phyloP scores from a whole-genome alignment of 2,113 vertebrate genomes.

The Caranx ignobilis region DNA sequence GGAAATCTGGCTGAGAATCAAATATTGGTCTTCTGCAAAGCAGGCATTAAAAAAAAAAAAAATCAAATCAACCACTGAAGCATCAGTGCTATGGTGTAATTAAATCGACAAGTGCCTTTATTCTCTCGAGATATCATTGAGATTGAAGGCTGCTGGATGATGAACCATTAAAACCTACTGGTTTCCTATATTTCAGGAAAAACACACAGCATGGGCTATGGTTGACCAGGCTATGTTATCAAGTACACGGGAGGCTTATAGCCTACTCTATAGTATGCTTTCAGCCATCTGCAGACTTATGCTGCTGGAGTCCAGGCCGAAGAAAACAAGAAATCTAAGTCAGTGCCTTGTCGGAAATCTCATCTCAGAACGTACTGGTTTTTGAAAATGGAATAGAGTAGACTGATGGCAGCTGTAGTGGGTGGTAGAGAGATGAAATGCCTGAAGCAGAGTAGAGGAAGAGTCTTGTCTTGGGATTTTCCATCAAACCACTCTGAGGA shows the following conservation, averaged over 20 bases:
- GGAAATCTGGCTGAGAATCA: constrained; percentile 33
- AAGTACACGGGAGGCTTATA: constrained; percentile 28
- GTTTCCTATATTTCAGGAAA: not conserved
- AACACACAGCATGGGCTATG: not conserved
- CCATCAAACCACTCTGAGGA: constrained; percentile 25
- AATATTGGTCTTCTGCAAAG: constrained; percentile 29
- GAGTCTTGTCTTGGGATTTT: constrained; percentile 21
- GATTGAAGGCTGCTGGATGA: constrained; percentile 6
- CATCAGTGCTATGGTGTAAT: constrained; percentile 10
- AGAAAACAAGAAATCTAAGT: constrained; percentile 33
- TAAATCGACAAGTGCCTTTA: constrained; percentile 33
- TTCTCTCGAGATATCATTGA: constrained; percentile 9
- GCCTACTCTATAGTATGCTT: not conserved
- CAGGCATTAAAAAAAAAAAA: not conserved
- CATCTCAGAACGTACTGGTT: constrained; percentile 28
- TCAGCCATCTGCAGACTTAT: constrained; percentile 9
- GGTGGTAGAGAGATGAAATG: constrained; percentile 30
- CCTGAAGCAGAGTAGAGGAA: constrained; percentile 14
- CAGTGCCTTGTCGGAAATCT: constrained; percentile 10
- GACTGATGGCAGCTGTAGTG: constrained; percentile 28
- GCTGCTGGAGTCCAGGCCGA: constrained; percentile 26
- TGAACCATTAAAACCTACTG: constrained; percentile 1
- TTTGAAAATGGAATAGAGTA: constrained; percentile 25
- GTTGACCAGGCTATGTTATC: constrained; percentile 30
- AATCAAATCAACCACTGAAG: not conserved